Evolutionary conservation across 1,140 invertebrate genomes (phyloP).

Genomic region (Augochlora pura): DNA sequence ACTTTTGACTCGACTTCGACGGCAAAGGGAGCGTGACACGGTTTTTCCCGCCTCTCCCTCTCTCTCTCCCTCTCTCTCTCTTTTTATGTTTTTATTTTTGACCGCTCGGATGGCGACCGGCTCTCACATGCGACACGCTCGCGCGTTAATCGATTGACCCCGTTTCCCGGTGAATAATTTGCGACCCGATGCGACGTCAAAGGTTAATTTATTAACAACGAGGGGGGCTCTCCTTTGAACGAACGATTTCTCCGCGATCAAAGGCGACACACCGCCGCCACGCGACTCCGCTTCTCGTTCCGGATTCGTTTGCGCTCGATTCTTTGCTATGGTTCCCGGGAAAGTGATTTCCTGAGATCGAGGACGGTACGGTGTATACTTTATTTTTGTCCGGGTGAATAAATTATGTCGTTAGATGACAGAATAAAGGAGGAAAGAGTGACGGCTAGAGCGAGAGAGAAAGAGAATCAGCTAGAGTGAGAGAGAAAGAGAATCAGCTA

Average conservation of each 20-base stretch:
- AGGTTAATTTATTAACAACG: slow-evolving; percentile 10
- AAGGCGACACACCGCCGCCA: too few relatives aligned
- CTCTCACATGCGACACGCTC: slow-evolving; percentile 14
- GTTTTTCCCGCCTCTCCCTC: background rate
- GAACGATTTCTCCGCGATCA: too few relatives aligned
- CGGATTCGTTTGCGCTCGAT: too few relatives aligned
- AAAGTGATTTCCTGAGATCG: background rate
- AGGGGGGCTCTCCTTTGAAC: background rate
- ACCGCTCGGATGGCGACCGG: too few relatives aligned
- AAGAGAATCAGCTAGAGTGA: too few relatives aligned
- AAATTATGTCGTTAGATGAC: too few relatives aligned
- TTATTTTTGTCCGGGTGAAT: too few relatives aligned
- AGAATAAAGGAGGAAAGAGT: too few relatives aligned
- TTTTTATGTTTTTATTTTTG: background rate
- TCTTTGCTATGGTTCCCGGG: background rate
- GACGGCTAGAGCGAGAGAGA: too few relatives aligned
- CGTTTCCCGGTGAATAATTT: slow-evolving; percentile 5
- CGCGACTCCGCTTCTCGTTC: background rate
- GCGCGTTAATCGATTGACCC: slow-evolving; percentile 29
- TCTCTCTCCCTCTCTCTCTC: too few relatives aligned
- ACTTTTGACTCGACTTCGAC: slow-evolving; percentile 47
- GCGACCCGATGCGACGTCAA: background rate
- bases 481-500: too few relatives aligned
- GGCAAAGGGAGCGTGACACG: slow-evolving; percentile 31
- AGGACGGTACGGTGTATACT: too few relatives aligned